These are phyloP conservation scores for Andrena hattorfiana DNA, from an alignment of 2,888 invertebrate genomes.

Conservation along the genomic window DNA sequence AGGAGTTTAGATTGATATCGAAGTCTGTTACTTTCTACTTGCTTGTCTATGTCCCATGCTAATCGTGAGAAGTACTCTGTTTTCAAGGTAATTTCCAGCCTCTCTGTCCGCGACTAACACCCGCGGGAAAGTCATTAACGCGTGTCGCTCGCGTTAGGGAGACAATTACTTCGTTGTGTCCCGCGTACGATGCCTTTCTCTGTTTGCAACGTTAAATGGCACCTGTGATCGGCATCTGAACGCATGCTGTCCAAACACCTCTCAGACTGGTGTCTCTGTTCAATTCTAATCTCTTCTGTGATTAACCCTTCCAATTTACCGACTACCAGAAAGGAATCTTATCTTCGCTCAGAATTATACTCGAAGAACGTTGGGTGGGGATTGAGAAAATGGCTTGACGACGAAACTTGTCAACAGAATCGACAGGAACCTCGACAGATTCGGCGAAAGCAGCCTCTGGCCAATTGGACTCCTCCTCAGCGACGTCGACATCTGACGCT, in stretches of 20 bases:
- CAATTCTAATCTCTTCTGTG: background rate
- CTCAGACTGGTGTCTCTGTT: background rate
- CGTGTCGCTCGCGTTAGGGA: background rate
- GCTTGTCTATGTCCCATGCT: conserved; percentile 5
- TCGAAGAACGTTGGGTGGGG: background rate
- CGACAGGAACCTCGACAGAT: conserved; percentile 64
- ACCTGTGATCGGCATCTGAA: background rate
- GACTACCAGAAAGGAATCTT: background rate
- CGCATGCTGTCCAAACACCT: background rate
- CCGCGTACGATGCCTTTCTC: background rate
- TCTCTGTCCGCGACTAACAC: conserved; percentile 22
- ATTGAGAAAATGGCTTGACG: conserved; percentile 1
- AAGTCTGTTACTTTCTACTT: conserved; percentile 33
- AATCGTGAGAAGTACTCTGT: conserved; percentile 34
- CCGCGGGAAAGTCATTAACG: conserved; percentile 11
- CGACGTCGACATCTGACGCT: conserved; percentile 15
- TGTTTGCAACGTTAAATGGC: conserved; percentile 12
- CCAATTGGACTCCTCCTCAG: conserved; percentile 12
- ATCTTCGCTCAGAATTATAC: background rate
- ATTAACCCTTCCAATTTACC: background rate
- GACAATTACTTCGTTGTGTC: background rate
- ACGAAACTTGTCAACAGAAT: conserved; percentile 54
- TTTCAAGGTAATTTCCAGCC: conserved; percentile 2
- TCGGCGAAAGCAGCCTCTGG: conserved; percentile 42
- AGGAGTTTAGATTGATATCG: conserved; percentile 12